phyloP scores from a whole-genome alignment of 2,888 invertebrate genomes.

The Sphecodes monilicornis region DNA sequence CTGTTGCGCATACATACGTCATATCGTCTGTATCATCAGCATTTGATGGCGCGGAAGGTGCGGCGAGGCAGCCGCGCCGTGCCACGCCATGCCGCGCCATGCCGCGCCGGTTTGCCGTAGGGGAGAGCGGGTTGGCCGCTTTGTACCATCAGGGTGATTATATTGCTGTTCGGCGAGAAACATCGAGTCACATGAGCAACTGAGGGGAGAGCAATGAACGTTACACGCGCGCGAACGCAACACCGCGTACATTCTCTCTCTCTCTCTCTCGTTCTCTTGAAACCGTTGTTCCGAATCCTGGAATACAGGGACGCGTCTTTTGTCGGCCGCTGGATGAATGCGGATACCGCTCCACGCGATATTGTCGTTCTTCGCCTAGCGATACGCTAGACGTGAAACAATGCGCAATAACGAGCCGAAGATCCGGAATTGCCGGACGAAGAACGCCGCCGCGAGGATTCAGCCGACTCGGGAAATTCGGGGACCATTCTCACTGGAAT shows the following conservation, averaged over 20 bases:
- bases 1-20: slow-evolving; percentile 75
- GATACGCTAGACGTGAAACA: slow-evolving; percentile 55
- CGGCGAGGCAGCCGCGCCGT: slow-evolving; percentile 59
- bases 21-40: slow-evolving; percentile 83
- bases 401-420: slow-evolving; percentile 61
- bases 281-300: slow-evolving; percentile 54
- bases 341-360: slow-evolving; percentile 44
- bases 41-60: slow-evolving; percentile 79
- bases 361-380: slow-evolving; percentile 58
- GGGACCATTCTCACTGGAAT: neutral
- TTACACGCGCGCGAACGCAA: slow-evolving; percentile 58
- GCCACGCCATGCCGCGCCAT: neutral
- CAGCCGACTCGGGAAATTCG: neutral
- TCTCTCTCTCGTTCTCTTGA: neutral
- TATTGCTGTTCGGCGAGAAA: slow-evolving; percentile 80
- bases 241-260: slow-evolving; percentile 32
- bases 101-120: slow-evolving; percentile 70
- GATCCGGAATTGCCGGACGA: slow-evolving; percentile 38
- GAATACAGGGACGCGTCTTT: slow-evolving; percentile 66
- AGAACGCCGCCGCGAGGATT: slow-evolving; percentile 16
- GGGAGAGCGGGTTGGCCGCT: slow-evolving; percentile 76
- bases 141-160: slow-evolving; percentile 84
- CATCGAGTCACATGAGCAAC: slow-evolving; percentile 76
- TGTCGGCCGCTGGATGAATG: slow-evolving; percentile 66
- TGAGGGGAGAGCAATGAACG: slow-evolving; percentile 65